These are phyloP conservation scores for Spilarctia lutea DNA, from an alignment of 2,888 invertebrate genomes.

Conservation along the genomic window DNA sequence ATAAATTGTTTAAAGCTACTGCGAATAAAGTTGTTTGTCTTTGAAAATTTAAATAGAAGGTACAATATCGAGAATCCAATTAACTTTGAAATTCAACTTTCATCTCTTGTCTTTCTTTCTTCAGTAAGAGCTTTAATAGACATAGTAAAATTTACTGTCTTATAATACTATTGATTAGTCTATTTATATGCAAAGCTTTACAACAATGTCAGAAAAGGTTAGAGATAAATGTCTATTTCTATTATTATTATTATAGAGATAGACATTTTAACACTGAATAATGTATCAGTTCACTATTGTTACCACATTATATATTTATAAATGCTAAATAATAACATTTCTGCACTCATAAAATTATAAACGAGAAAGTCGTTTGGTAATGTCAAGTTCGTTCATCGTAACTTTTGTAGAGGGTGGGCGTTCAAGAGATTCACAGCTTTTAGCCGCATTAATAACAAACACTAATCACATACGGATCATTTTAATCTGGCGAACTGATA, in stretches of 20 bases:
- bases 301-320: neutral
- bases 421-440: no score
- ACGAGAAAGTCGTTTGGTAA: no score
- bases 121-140: constrained; percentile 15
- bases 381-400: no score
- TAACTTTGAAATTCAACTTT: constrained; percentile 15
- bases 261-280: neutral
- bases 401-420: no score
- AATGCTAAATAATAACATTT: neutral
- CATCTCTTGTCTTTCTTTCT: constrained; percentile 15
- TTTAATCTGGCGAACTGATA: neutral
- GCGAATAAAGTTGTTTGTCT: constrained; percentile 13
- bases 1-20: constrained; percentile 1
- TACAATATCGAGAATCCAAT: constrained; percentile 11
- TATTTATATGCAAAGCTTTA: neutral
- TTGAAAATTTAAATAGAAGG: constrained; percentile 8
- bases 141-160: constrained; percentile 9
- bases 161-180: constrained; percentile 6
- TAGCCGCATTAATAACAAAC: neutral
- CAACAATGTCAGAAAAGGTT: neutral
- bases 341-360: no score
- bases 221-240: no score
- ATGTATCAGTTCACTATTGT: neutral
- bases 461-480: neutral
- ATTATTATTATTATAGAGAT: no score